phyloP scores from a whole-genome alignment of 1,140 invertebrate species.

The Calephelis virginiensis region DNA sequence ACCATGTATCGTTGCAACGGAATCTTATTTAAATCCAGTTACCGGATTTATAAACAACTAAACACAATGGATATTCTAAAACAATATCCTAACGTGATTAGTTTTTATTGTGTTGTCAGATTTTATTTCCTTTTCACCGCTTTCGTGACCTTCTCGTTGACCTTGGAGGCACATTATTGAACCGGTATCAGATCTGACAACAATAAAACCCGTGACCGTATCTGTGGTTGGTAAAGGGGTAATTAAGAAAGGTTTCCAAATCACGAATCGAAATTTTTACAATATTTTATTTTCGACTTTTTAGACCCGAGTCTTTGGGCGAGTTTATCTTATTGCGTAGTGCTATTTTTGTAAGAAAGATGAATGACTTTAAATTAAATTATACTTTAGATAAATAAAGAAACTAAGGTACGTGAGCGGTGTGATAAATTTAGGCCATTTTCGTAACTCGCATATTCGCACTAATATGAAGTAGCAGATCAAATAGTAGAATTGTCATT shows the following conservation, averaged over 20 bases:
- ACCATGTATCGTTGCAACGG: too few species aligned
- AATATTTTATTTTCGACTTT: too few species aligned
- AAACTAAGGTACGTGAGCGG: too few species aligned
- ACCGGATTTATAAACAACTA: neutral
- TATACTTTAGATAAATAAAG: too few species aligned
- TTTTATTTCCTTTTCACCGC: slow-evolving; percentile 25
- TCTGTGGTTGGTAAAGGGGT: slow-evolving; percentile 9
- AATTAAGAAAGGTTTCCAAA: slow-evolving; percentile 14
- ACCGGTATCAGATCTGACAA: slow-evolving; percentile 26
- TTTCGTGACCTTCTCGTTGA: slow-evolving; percentile 20
- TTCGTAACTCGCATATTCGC: too few species aligned
- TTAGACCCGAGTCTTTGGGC: too few species aligned
- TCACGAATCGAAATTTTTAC: neutral
- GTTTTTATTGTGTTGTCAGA: slow-evolving; percentile 14
- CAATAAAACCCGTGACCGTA: slow-evolving; percentile 21
- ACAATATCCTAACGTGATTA: slow-evolving; percentile 11
- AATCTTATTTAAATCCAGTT: neutral
- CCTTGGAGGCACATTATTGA: slow-evolving; percentile 25
- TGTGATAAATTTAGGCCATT: too few species aligned
- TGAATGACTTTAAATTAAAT: too few species aligned
- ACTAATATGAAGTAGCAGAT: too few species aligned
- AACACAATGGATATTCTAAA: slow-evolving; percentile 6
- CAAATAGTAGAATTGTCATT: too few species aligned
- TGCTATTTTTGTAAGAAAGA: too few species aligned
- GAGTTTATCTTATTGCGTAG: too few species aligned